These are phyloP conservation scores for Diorhabda elongata DNA, from an alignment of 1,140 invertebrate genomes.

Conservation along the genomic window DNA sequence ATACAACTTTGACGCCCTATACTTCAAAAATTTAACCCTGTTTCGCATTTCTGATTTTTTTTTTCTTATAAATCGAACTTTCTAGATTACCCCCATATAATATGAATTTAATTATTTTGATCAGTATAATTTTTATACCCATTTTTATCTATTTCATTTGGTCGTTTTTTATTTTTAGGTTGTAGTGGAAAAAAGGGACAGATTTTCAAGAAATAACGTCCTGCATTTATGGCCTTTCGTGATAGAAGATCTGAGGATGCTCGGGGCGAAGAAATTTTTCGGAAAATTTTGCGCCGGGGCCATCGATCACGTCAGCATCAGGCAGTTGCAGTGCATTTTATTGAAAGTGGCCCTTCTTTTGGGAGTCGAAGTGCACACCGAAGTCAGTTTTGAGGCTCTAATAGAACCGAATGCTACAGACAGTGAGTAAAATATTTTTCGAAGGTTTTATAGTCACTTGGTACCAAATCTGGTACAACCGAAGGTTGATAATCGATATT, in stretches of 20 bases:
- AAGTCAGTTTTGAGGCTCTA: slow-evolving; percentile 82
- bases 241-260: slow-evolving; percentile 87
- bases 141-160: too few species aligned
- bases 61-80: too few species aligned
- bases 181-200: slow-evolving; percentile 86
- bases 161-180: slow-evolving; percentile 50
- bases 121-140: too few species aligned
- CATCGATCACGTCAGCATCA: slow-evolving; percentile 97
- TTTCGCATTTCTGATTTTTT: too few species aligned
- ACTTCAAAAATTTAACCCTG: neutral
- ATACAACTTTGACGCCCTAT: neutral
- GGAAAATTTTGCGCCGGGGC: slow-evolving; percentile 98
- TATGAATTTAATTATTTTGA: too few species aligned
- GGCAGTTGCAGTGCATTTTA: slow-evolving; percentile 92
- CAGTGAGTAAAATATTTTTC: slow-evolving; percentile 54
- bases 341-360: slow-evolving; percentile 92
- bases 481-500: too few species aligned
- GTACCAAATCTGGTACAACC: too few species aligned
- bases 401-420: slow-evolving; percentile 72
- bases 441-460: too few species aligned
- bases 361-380: slow-evolving; percentile 95
- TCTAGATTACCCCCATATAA: too few species aligned
- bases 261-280: slow-evolving; percentile 98
- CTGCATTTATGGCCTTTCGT: slow-evolving; percentile 98
- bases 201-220: slow-evolving; percentile 95